Evolutionary conservation across 2,888 invertebrate genomes (phyloP), one percentile per base, ranked within the genome.

Genomic region (Buathra laborator): DNA sequence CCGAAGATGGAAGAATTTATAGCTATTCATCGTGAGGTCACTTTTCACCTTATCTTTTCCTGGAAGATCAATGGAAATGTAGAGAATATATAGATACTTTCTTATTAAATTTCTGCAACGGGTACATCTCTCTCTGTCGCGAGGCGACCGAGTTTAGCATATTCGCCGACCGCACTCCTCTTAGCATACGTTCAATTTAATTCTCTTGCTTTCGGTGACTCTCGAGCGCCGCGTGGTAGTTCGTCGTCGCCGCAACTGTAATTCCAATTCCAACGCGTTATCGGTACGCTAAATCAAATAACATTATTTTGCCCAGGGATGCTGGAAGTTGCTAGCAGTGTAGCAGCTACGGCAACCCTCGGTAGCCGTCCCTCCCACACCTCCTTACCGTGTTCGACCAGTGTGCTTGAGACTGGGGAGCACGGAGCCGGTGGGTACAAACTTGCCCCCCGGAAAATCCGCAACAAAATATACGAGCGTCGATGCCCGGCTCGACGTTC

Each of bases 271-370:
- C 75, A 81, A 59, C 72, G 80, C 70, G 68, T 80, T 87, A 91
- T 90, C 89, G 88, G 71, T 70, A 76, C 79, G 83, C 76, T 86
- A 84, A 88, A 89, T 90, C 89, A 87, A 88, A 89, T 86, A 86
- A 88, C 84, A 87, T 88, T 86, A 88, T 89, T 90, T 90, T 88
- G 81, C 82, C 81, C 81, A 79, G 77, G 78, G 71, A 81, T 37
- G 62, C 83, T 66, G 37, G 51, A 62, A 85, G 72, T 80, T 83
- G 67, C 85, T 48, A 75, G 80, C 44, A 46, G 80, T 64, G 24
- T 44, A 32, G 59, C 16, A 51, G 51, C 51, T n/a, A 43, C 56
- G 24, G 46, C 62, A 62, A 62, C 32, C 56, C 53, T 74, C 16
- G 68, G 59, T 43, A 59, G 64, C 29, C 32, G 71, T 44, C 46